Percentiles rank a stretch among this genome's conserved stretches.
Conservation (phyloP, 1,140 invertebrate species). For the Danaus plexippus region DNA sequence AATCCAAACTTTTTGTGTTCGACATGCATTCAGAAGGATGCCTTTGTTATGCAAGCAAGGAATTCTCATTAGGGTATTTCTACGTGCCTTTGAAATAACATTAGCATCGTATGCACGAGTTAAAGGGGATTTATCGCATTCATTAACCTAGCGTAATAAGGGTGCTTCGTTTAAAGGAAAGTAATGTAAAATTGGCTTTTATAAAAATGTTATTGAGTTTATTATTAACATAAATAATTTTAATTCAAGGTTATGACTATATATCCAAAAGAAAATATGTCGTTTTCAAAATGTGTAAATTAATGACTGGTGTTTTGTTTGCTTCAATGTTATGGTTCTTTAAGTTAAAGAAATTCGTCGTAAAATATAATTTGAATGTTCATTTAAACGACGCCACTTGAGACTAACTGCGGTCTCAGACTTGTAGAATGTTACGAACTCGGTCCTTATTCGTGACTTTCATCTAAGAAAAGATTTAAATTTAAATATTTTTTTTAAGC, state of each 20-base stretch:
- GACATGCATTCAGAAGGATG: conserved; percentile 50
- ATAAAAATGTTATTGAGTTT: too few species aligned
- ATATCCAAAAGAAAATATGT: too few species aligned
- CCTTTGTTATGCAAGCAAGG: conserved; percentile 54
- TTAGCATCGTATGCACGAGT: conserved; percentile 43
- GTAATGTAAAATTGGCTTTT: conserved; percentile 10
- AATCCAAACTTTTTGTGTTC: conserved; percentile 56
- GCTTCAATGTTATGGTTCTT: too few species aligned
- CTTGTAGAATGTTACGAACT: conserved; percentile 24
- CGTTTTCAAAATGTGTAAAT: too few species aligned
- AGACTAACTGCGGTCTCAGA: conserved; percentile 45
- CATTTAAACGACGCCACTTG: conserved; percentile 53
- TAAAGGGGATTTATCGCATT: conserved; percentile 43
- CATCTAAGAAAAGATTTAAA: conserved; percentile 19
- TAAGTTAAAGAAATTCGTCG: neutral
- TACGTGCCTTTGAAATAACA: conserved; percentile 53
- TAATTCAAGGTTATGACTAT: too few species aligned
- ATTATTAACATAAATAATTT: too few species aligned
- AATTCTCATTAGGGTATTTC: conserved; percentile 63
- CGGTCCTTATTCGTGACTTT: conserved; percentile 35
- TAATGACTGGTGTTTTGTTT: too few species aligned
- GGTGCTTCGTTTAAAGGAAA: conserved; percentile 35
- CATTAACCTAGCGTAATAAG: conserved; percentile 37
- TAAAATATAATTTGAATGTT: conserved; percentile 36
- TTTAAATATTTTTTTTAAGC: too few species aligned